Evolutionary conservation across 2,888 invertebrate genomes (phyloP).

Genomic region (Yponomeuta cagnagella): DNA sequence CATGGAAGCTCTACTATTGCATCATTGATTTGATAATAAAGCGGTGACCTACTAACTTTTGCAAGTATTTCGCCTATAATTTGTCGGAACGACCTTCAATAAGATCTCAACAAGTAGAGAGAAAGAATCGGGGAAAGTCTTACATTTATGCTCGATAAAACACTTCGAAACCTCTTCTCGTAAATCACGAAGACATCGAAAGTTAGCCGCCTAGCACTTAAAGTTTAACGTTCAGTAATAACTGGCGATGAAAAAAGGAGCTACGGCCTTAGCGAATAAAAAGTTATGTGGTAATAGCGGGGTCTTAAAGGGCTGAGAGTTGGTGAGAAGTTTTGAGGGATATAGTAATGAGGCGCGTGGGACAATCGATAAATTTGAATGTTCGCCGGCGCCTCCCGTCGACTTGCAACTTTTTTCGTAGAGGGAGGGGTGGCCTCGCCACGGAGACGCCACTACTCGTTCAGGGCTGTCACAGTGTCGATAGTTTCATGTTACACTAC

Average conservation of each 20-base stretch:
- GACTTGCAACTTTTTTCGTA: constrained; percentile 74
- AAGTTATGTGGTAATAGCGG: constrained; percentile 67
- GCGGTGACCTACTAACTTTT: constrained; percentile 47
- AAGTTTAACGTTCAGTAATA: constrained; percentile 75
- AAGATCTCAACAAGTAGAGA: constrained; percentile 66
- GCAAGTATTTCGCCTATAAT: constrained; percentile 37
- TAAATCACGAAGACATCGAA: constrained; percentile 72
- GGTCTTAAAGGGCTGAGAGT: constrained; percentile 67
- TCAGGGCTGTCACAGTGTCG: constrained; percentile 7
- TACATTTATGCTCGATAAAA: constrained; percentile 74
- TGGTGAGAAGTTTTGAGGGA: constrained; percentile 68
- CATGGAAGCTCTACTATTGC: background rate
- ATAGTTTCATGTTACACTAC: background rate
- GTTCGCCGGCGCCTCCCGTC: constrained; percentile 68
- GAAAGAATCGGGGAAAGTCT: constrained; percentile 33
- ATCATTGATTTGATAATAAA: constrained; percentile 24
- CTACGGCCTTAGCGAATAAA: constrained; percentile 44
- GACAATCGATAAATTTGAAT: constrained; percentile 76
- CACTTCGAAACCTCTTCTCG: constrained; percentile 68
- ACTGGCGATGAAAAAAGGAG: constrained; percentile 60
- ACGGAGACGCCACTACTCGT: constrained; percentile 49
- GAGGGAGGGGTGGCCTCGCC: constrained; percentile 60
- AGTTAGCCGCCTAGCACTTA: constrained; percentile 72
- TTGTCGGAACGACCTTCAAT: constrained; percentile 56
- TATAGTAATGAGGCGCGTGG: constrained; percentile 70